Evolutionary conservation across 2,797 vertebrate species (phyloP).

Genomic region (Lepus townsendii): DNA sequence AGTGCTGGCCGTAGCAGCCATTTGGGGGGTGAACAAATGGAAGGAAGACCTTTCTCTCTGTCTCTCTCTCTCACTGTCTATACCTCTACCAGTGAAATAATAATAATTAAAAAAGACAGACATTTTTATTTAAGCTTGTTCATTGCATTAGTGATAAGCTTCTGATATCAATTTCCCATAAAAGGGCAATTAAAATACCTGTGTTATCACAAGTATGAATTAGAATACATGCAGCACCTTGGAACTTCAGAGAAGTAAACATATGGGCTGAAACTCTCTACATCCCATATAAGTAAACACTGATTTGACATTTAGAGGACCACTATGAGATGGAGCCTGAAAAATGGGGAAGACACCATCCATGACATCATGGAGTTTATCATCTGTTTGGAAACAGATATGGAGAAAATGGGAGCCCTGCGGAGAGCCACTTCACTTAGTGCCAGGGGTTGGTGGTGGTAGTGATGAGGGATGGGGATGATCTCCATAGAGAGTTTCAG

Average conservation of each 20-base stretch:
- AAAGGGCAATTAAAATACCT: not conserved
- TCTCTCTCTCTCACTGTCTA: too few relatives aligned
- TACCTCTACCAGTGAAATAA: too few relatives aligned
- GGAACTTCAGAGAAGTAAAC: not conserved
- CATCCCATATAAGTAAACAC: not conserved
- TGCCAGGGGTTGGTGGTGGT: not conserved
- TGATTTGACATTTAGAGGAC: not conserved
- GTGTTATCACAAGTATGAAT: not conserved
- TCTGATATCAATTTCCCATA: not conserved
- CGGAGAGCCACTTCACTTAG: not conserved
- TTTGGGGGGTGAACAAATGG: too few relatives aligned
- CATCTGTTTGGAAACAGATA: not conserved
- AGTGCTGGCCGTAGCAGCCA: too few relatives aligned
- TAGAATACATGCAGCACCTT: not conserved
- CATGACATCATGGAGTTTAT: not conserved
- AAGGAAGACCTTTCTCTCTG: too few relatives aligned
- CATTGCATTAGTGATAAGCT: not conserved
- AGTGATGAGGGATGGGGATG: not conserved
- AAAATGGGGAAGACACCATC: not conserved
- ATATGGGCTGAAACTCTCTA: constrained; percentile 1
- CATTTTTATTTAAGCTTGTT: not conserved
- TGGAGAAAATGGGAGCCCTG: not conserved
- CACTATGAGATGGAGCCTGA: not conserved
- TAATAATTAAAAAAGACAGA: not conserved
- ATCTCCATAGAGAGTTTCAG: not conserved